Evolutionary conservation across 2,797 vertebrate species (phyloP), one percentile per base, ranked within the genome.

Genomic region (Rhinogobio ventralis): DNA sequence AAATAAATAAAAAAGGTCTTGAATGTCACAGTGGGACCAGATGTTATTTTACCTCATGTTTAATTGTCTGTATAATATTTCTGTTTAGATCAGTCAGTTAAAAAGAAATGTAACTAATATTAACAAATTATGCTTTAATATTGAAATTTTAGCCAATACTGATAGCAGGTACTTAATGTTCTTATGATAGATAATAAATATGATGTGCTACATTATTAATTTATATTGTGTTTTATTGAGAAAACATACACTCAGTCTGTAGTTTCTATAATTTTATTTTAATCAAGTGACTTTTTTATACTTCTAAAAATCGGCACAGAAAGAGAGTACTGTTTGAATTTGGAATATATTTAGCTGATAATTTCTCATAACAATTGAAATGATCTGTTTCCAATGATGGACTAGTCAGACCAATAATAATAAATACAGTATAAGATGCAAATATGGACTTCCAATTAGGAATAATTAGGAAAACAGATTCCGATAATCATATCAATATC

Each of bases 81-180:
- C 28, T 25, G 14, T 68, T 80, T 80, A 13, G 20, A 36, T 39
- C 28, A 23, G 62, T 7, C 60, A 9, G 60, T 45, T 17, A 60
- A 60, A 42, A 33, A 25, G 15, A 90, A 94, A 95, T 96, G 28
- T 0, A 51, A 75, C 8, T 46, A 53, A 74, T 51, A 53, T 36
- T 0, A 55, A 53, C 49, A 23, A 53, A 53, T 33, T 4, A n/a
- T 17, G 42, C 20, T n/a, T 14, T 69, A n/a, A 45, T n/a, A 25
- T 45, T 1, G 0, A 67, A 4, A 17, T 6, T 7, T 42, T 42
- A 23, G 23, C 55, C 9, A 57, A 10, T 57, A n/a, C 20, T n/a
- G 55, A 11, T 57, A 57, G 23, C 8, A 9, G 20, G 8, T 23
- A 23, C 8, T 53, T 7, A 10, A 55, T n/a, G 1, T 57, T 11